phyloP scores from a whole-genome alignment of 2,888 invertebrate species.

The Sinopyrophorus schimmeli region DNA sequence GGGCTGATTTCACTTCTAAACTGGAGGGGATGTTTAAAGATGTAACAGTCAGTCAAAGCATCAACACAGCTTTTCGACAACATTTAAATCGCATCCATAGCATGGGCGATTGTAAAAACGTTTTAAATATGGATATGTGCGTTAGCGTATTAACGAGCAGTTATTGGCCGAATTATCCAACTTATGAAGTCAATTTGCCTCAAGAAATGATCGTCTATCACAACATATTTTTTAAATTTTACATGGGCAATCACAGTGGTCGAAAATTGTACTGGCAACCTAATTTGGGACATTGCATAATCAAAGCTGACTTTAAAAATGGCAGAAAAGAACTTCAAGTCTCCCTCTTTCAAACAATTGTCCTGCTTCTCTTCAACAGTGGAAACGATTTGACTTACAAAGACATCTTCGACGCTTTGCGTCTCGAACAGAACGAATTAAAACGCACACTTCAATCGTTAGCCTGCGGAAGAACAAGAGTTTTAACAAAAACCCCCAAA shows the following conservation, averaged over 20 bases:
- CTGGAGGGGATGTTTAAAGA: conserved; percentile 99
- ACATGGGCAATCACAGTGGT: conserved; percentile 93
- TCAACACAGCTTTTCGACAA: conserved; percentile 92
- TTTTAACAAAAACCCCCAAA: conserved; percentile 82
- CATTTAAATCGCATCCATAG: conserved; percentile 46
- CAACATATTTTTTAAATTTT: conserved; percentile 93
- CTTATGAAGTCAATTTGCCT: conserved; percentile 86
- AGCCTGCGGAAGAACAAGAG: conserved; percentile 89
- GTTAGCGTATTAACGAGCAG: conserved; percentile 96
- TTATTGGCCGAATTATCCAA: conserved; percentile 96
- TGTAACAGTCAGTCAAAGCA: conserved; percentile 95
- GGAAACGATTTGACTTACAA: conserved; percentile 76
- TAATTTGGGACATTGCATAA: conserved; percentile 90
- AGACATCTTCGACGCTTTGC: conserved; percentile 86
- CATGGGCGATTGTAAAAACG: conserved; percentile 28
- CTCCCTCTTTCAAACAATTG: conserved; percentile 93
- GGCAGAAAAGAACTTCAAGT: conserved; percentile 93
- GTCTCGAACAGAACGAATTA: conserved; percentile 88
- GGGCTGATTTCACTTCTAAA: conserved; percentile 96
- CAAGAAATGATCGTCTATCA: conserved; percentile 86
- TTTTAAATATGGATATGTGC: conserved; percentile 73
- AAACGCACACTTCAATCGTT: conserved; percentile 91
- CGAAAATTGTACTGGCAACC: conserved; percentile 98
- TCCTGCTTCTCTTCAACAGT: conserved; percentile 90
- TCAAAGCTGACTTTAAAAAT: conserved; percentile 82